Percentiles rank a stretch among this genome's conserved stretches.
Evolutionary conservation across 2,888 invertebrate genomes (phyloP).

Genomic region (Drosophila limbata): DNA sequence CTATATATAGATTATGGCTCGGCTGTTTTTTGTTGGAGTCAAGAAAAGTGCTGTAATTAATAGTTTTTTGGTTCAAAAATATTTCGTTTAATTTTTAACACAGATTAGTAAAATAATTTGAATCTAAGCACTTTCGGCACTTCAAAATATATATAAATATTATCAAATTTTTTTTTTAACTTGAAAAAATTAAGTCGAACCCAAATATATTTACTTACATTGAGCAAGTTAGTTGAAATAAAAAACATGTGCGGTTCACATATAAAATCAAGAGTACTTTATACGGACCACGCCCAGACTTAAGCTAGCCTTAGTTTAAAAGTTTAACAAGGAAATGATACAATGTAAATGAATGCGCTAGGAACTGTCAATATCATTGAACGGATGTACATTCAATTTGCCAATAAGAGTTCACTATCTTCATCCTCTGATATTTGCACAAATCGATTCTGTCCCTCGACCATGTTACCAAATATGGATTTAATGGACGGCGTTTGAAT

Average conservation of each 20-base stretch:
- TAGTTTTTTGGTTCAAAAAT: too few species aligned
- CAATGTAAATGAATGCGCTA: background rate
- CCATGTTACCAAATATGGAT: constrained; percentile 13
- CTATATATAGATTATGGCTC: background rate
- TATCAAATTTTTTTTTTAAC: too few species aligned
- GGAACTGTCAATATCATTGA: background rate
- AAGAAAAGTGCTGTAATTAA: too few species aligned
- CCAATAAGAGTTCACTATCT: constrained; percentile 15
- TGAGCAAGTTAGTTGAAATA: background rate
- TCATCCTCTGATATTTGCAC: constrained; percentile 8
- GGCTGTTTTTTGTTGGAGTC: background rate
- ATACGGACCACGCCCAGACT: background rate
- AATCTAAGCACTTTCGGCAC: too few species aligned
- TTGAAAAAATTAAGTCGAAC: too few species aligned
- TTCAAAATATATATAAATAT: too few species aligned
- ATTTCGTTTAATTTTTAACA: too few species aligned
- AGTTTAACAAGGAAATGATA: background rate
- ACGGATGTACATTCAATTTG: background rate
- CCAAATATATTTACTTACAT: too few species aligned
- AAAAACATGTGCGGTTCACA: background rate
- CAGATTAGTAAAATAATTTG: background rate
- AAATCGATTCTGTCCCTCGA: background rate
- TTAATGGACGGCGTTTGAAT: constrained; percentile 29
- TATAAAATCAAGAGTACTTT: constrained; percentile 12
- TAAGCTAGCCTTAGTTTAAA: background rate